Evolutionary conservation across 2,888 invertebrate genomes (phyloP), one percentile per base, ranked within the genome.

Genomic region (Rhagium mordax): DNA sequence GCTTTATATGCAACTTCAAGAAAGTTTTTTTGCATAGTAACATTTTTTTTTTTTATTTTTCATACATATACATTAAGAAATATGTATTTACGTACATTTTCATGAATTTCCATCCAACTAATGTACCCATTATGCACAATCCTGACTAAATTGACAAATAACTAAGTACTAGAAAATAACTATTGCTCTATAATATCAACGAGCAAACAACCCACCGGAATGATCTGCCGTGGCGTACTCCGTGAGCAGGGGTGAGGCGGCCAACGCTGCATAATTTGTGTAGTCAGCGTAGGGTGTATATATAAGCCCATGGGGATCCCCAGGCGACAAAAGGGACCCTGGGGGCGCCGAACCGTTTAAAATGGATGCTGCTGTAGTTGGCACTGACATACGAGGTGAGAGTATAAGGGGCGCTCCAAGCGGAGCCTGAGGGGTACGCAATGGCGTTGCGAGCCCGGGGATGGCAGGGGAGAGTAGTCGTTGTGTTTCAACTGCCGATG

Each of bases 171-270:
- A 67, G 41, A n/a, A 70, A 64, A 59, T 65, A 71, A 66, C 71
- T 71, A 74, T 70, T 47, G 74, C 72, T 74, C 61, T 47, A 47
- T 51, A 62, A 49, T 60, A 84, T 94, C 92, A 94, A 91, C 94
- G 93, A 90, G 94, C 94, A 91, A 94, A 94, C 89, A 94, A 94
- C 97, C 96, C 96, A 97, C 97, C 97, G 92, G 96, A 94, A 93
- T 96, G 96, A 91, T 96, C 96, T 87, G 96, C 94, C 81, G 92
- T 90, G 82, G 94, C 93, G 91, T 96, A 95, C 89, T 95, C 92
- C 80, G 95, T 93, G 87, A 95, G 93, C 82, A 95, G 91, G 79
- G 95, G 96, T 84, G 95, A 95, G 83, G 92, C 92, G 71, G 92
- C 91, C 84, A 96, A 90, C 74, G 96, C 95, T 16, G 96, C 95